These are phyloP conservation scores for Muricea muricata DNA, from an alignment of 92 coral and sea anemone genomes.

Conservation along the genomic window DNA sequence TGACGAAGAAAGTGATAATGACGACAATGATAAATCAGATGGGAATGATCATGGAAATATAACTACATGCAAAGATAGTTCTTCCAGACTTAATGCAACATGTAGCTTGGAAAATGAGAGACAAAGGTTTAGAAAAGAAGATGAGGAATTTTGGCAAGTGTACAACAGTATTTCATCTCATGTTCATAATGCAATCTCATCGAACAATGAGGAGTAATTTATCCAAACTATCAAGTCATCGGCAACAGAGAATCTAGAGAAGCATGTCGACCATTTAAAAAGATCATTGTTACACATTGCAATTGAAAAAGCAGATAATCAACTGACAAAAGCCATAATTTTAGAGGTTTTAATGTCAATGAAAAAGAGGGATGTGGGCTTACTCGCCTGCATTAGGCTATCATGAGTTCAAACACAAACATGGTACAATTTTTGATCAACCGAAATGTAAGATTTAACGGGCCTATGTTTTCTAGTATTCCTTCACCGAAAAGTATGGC, in stretches of 20 bases:
- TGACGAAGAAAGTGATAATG: not conserved
- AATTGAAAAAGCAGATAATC: conserved; percentile 44
- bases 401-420: not conserved
- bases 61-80: not conserved
- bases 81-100: not conserved
- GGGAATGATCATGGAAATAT: not conserved
- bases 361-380: conserved; percentile 55
- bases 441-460: conserved; percentile 40
- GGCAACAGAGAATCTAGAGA: conserved; percentile 23
- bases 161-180: conserved; percentile 25
- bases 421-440: conserved; percentile 28
- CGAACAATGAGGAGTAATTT: conserved; percentile 54
- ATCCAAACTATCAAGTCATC: conserved; percentile 16
- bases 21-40: not conserved
- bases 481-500: conserved; percentile 37
- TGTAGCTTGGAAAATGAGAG: conserved; percentile 52
- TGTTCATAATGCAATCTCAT: conserved; percentile 6
- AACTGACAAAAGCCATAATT: conserved; percentile 50
- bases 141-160: conserved; percentile 50
- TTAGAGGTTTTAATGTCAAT: conserved; percentile 50
- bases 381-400: conserved; percentile 47
- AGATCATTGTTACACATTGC: conserved; percentile 54
- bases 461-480: conserved; percentile 43
- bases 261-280: conserved; percentile 42
- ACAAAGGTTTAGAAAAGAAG: conserved; percentile 49